Evolutionary conservation across 2,888 invertebrate genomes (phyloP).

Genomic region (Platycheirus rosarum): DNA sequence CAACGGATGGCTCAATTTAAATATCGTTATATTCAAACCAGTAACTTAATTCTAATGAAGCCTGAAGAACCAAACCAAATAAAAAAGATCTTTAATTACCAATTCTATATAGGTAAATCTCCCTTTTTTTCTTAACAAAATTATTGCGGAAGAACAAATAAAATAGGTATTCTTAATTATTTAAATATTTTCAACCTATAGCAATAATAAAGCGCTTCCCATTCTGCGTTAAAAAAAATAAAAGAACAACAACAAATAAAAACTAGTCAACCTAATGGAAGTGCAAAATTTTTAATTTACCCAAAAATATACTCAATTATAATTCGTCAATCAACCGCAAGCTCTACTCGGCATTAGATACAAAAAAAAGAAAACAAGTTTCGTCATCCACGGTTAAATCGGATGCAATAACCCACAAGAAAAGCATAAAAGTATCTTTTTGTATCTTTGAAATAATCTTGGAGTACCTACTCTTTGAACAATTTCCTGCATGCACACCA

Average conservation of each 20-base stretch:
- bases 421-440: background rate
- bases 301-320: background rate
- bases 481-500: slow-evolving; percentile 51
- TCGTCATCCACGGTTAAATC: slow-evolving; percentile 50
- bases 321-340: slow-evolving; percentile 1
- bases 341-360: slow-evolving; percentile 1
- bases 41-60: background rate
- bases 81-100: slow-evolving; percentile 20
- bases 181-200: slow-evolving; percentile 36
- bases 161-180: slow-evolving; percentile 43
- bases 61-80: slow-evolving; percentile 6
- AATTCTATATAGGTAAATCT: slow-evolving; percentile 19
- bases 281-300: slow-evolving; percentile 4
- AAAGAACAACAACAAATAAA: background rate
- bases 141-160: slow-evolving; percentile 58
- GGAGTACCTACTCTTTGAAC: slow-evolving; percentile 7
- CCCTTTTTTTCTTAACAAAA: slow-evolving; percentile 24
- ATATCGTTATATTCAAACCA: background rate
- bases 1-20: background rate
- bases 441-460: slow-evolving; percentile 33
- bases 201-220: slow-evolving; percentile 4
- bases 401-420: slow-evolving; percentile 52
- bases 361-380: slow-evolving; percentile 26
- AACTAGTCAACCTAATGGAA: slow-evolving; percentile 8
- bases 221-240: slow-evolving; percentile 8